phyloP scores from a whole-genome alignment of 2,888 invertebrate species.

The Epinotia brunnichana region DNA sequence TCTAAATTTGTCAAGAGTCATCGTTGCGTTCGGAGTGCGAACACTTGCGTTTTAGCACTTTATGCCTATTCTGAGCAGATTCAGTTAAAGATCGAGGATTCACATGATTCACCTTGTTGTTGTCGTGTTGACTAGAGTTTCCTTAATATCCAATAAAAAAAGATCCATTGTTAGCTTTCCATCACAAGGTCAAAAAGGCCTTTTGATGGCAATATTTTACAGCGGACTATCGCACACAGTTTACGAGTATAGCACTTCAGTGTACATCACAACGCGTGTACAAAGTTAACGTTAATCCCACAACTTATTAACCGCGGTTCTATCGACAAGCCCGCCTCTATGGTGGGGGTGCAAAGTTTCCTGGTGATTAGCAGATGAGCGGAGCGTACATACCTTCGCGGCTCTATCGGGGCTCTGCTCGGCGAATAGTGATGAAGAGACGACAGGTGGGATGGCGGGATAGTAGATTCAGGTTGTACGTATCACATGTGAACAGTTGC shows the following conservation, averaged over 20 bases:
- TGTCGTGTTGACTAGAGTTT: no score
- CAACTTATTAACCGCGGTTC: constrained; percentile 14
- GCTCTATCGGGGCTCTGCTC: neutral
- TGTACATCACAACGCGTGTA: neutral
- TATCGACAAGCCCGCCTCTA: constrained; percentile 49
- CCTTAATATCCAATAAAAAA: no score
- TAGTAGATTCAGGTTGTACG: neutral
- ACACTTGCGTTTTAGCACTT: no score
- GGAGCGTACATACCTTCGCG: constrained; percentile 36
- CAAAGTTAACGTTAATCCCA: neutral
- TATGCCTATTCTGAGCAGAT: no score
- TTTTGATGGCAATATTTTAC: neutral
- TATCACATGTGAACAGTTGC: neutral
- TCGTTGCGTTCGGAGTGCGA: no score
- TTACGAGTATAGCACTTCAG: neutral
- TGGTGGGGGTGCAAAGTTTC: constrained; percentile 62
- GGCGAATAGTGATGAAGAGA: constrained; percentile 1
- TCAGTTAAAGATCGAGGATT: no score
- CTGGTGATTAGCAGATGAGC: constrained; percentile 71
- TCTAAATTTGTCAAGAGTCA: no score
- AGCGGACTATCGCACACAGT: neutral
- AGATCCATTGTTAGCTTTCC: no score
- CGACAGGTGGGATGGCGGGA: neutral
- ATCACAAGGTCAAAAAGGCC: no score
- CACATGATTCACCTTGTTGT: no score